Conservation (phyloP, 2,888 invertebrate genomes). For the Liposcelis brunnea region DNA sequence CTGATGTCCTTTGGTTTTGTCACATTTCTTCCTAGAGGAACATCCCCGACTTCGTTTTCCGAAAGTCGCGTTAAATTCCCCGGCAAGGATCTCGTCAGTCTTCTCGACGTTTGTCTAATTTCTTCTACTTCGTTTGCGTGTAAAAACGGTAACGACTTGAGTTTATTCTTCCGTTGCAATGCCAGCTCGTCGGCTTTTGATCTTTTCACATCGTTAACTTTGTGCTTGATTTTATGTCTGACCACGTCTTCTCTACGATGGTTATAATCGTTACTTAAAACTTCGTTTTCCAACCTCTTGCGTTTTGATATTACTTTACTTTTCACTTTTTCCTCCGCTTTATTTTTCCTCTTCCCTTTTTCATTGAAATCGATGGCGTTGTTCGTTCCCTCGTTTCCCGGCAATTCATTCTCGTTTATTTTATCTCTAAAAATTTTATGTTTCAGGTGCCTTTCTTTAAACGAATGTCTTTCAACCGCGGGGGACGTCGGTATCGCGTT, state of each 20-base stretch:
- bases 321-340: too few relatives aligned
- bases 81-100: neutral
- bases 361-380: neutral
- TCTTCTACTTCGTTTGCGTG: slow-evolving; percentile 5
- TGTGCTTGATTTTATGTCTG: slow-evolving; percentile 6
- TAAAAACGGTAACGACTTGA: slow-evolving; percentile 5
- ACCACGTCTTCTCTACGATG: neutral
- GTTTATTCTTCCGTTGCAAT: neutral
- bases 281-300: too few relatives aligned
- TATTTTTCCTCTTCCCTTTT: too few relatives aligned
- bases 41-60: too few relatives aligned
- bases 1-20: too few relatives aligned
- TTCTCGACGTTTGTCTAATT: neutral
- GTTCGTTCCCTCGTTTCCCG: neutral
- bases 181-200: slow-evolving; percentile 2
- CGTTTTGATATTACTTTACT: too few relatives aligned
- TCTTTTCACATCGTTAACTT: slow-evolving; percentile 5
- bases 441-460: slow-evolving; percentile 3
- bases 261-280: too few relatives aligned
- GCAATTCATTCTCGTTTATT: neutral
- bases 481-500: too few relatives aligned
- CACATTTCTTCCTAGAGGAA: too few relatives aligned
- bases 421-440: neutral
- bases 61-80: too few relatives aligned
- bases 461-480: too few relatives aligned